Percentiles rank a stretch among this genome's conserved stretches.
Evolutionary conservation across 2,888 invertebrate genomes (phyloP).

Genomic region (Deroplatys truncata): DNA sequence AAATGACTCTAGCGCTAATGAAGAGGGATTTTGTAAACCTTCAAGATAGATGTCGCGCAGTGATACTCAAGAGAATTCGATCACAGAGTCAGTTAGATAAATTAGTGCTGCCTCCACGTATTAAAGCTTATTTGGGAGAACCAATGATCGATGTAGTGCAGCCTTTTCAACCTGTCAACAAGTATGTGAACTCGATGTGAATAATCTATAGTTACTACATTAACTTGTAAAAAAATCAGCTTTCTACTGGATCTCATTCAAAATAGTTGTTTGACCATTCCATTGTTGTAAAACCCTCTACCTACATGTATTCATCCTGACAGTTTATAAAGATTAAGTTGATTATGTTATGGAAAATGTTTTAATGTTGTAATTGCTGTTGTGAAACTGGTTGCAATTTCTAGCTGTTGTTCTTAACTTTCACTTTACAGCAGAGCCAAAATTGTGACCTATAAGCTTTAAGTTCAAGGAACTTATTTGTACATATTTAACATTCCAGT

Average conservation of each 20-base stretch:
- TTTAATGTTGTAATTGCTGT: background rate
- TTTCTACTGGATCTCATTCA: background rate
- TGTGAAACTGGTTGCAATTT: background rate
- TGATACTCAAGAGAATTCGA: constrained; percentile 54
- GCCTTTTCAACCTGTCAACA: constrained; percentile 41
- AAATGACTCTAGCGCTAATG: constrained; percentile 60
- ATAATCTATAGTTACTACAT: background rate
- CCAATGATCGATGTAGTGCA: constrained; percentile 41
- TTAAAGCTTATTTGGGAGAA: constrained; percentile 55
- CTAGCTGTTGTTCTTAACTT: background rate
- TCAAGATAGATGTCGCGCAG: constrained; percentile 63
- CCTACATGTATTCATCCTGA: background rate
- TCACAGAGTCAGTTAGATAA: constrained; percentile 50
- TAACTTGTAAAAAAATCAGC: background rate
- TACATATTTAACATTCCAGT: background rate
- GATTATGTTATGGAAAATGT: background rate
- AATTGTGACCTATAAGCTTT: background rate
- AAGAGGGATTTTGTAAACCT: constrained; percentile 61
- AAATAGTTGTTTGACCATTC: background rate
- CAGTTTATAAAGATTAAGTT: background rate
- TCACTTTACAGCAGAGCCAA: too few species aligned
- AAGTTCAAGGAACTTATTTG: background rate
- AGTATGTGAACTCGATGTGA: constrained; percentile 28
- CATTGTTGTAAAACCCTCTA: background rate
- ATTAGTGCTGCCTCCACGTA: constrained; percentile 55